A percentile compares a stretch with the other conserved stretches of the same genome.
Evolutionary conservation across 1,140 invertebrate genomes (phyloP).

Genomic region (Trichonephila clavipes): DNA sequence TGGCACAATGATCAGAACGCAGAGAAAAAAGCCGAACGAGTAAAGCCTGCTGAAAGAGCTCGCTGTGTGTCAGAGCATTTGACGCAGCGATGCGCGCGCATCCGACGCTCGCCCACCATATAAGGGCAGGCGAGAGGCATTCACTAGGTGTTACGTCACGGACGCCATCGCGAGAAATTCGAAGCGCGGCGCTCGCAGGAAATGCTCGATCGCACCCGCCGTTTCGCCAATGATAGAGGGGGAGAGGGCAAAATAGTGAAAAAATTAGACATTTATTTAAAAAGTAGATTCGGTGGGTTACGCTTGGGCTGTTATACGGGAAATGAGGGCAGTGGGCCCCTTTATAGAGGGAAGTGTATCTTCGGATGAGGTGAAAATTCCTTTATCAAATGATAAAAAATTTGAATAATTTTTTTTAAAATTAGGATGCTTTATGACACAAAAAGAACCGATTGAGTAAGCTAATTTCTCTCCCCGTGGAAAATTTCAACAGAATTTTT

Average conservation of each 20-base stretch:
- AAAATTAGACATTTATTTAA: slow-evolving; percentile 14
- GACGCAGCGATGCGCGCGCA: slow-evolving; percentile 76
- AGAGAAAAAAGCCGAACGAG: slow-evolving; percentile 36
- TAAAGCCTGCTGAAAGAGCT: slow-evolving; percentile 31
- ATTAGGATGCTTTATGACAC: too few species aligned
- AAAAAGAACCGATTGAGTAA: too few species aligned
- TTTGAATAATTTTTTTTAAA: too few species aligned
- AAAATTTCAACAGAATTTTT: too few species aligned
- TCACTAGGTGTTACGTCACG: slow-evolving; percentile 67
- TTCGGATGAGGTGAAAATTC: too few species aligned
- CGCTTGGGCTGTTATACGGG: background rate
- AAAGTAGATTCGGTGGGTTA: background rate
- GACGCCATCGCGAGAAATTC: slow-evolving; percentile 69
- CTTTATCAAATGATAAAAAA: too few species aligned
- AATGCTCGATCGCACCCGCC: slow-evolving; percentile 33
- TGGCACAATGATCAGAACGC: slow-evolving; percentile 29
- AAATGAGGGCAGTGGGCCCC: slow-evolving; percentile 12
- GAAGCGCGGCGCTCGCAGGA: slow-evolving; percentile 55
- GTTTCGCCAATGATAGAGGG: background rate
- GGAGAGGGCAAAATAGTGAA: background rate
- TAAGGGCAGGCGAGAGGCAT: slow-evolving; percentile 73
- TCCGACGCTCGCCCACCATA: slow-evolving; percentile 75
- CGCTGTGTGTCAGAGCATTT: slow-evolving; percentile 57
- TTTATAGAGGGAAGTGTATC: background rate
- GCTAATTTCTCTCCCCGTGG: too few species aligned